Evolutionary conservation across 2,113 vertebrate genomes (phyloP).

Genomic region (Lynx canadensis): DNA sequence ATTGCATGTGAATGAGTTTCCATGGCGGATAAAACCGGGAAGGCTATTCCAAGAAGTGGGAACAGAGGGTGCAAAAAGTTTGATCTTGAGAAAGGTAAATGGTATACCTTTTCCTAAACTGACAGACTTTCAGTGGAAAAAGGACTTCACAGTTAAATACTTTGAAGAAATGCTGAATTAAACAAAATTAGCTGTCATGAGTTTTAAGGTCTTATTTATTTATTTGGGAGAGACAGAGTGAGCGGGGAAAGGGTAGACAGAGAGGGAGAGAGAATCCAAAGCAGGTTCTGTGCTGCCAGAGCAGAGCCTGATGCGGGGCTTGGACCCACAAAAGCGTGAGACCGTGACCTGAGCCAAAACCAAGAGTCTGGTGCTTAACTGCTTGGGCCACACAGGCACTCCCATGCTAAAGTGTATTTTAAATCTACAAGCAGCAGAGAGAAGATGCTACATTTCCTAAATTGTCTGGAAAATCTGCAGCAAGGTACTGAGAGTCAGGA

Average conservation of each 20-base stretch:
- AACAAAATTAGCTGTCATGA: background rate
- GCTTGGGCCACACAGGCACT: no score
- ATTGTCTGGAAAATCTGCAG: background rate
- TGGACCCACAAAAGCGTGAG: no score
- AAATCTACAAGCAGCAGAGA: background rate
- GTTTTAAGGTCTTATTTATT: no score
- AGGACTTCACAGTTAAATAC: background rate
- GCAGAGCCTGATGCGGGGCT: no score
- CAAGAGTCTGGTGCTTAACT: no score
- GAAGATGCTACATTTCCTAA: background rate
- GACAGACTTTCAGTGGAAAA: background rate
- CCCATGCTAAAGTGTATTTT: background rate
- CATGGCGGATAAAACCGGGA: background rate
- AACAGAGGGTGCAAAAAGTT: background rate
- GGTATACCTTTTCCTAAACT: background rate
- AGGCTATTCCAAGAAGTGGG: background rate
- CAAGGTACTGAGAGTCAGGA: background rate
- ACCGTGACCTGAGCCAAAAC: no score
- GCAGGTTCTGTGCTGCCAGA: no score
- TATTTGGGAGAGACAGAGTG: no score
- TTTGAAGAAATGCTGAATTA: slow-evolving; percentile 5
- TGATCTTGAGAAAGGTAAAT: background rate
- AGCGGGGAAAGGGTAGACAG: no score
- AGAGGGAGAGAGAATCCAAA: no score
- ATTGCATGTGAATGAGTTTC: background rate